These are phyloP conservation scores for Coregonus suidteri DNA, from an alignment of 2,797 vertebrate genomes.

Conservation along the genomic window DNA sequence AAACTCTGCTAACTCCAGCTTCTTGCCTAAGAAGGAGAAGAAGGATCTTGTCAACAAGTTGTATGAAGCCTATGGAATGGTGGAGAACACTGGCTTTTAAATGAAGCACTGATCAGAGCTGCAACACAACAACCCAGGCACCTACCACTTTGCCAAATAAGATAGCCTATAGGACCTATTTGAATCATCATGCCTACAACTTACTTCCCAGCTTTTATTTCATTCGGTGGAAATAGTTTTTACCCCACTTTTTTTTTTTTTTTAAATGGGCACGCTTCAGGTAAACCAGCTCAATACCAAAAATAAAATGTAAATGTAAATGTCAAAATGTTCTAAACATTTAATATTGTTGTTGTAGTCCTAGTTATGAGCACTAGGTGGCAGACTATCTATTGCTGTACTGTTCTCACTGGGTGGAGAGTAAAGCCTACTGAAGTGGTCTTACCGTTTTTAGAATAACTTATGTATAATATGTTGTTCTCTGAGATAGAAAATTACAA, in stretches of 20 bases:
- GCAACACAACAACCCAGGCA: constrained; percentile 15
- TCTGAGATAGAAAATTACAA: constrained; percentile 16
- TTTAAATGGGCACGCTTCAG: constrained; percentile 21
- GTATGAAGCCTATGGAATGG: constrained; percentile 82
- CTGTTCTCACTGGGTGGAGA: neutral
- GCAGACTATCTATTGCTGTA: constrained; percentile 18
- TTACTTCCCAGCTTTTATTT: neutral
- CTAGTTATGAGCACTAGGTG: constrained; percentile 53
- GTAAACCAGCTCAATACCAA: constrained; percentile 50
- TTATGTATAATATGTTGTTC: neutral
- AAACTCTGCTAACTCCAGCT: constrained; percentile 85
- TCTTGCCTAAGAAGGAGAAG: constrained; percentile 88
- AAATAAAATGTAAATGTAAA: too few species aligned
- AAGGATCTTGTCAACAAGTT: constrained; percentile 79
- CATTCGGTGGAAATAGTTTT: too few species aligned
- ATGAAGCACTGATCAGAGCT: neutral
- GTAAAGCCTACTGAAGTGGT: constrained; percentile 12
- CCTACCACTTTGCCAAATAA: neutral
- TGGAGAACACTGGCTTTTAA: constrained; percentile 62
- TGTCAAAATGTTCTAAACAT: too few species aligned
- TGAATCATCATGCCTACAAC: neutral
- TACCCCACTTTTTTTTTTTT: too few species aligned
- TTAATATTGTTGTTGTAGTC: constrained; percentile 14
- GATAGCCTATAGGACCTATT: neutral
- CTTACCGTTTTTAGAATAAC: constrained; percentile 23